Base-by-base conservation (phyloP, 2,113 vertebrate species). In the Cryptotis parvus region DNA sequence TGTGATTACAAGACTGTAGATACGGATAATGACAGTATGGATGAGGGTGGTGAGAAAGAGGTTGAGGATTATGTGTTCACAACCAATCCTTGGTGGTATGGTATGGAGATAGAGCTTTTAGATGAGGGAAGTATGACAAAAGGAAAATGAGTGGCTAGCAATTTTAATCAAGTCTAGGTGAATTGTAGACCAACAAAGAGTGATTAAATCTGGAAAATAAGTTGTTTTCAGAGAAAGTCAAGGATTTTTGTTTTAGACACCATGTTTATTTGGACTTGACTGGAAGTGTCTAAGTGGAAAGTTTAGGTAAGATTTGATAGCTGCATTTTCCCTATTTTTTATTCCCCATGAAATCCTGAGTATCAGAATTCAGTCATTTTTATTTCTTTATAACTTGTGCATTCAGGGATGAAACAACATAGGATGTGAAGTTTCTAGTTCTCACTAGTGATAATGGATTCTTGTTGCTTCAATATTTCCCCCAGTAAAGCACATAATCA, bases 401-500 rank as follows among this genome's bases (percentile, higher is more conserved):
- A 49, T 24, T 20, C 43, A 72, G 43, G n/a, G 43, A 74, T 29
- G 33, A 65, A 35, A 35, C 5, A 41, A 26, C 15, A 4, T 80
- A 55, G 22, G 26, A 45, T 58, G 2, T 58, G 63, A 90, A 90
- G 69, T 63, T 80, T 26, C 33, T 84, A 26, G 4, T 41, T 84
- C 52, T 79, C 86, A 91, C 20, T 52, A 20, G 72, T 88, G 72
- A 82, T 84, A 90, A 90, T 87, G 69, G 73, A 68, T 77, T 69
- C 87, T 77, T 84, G 45, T 93, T 92, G 35, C 29, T 77, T 92
- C 58, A 18, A 37, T 88, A 41, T 72, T 35, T 88, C 39, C 66
- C 43, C 86, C 15, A 31, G 79, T 93, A 89, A 94, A 94, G 89
- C 86, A 94, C 86, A 70, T 92, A 90, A 92, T 93, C 90, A 95